Evolutionary conservation across 2,797 vertebrate genomes (phyloP).

Genomic region (Apogon hyalosoma): DNA sequence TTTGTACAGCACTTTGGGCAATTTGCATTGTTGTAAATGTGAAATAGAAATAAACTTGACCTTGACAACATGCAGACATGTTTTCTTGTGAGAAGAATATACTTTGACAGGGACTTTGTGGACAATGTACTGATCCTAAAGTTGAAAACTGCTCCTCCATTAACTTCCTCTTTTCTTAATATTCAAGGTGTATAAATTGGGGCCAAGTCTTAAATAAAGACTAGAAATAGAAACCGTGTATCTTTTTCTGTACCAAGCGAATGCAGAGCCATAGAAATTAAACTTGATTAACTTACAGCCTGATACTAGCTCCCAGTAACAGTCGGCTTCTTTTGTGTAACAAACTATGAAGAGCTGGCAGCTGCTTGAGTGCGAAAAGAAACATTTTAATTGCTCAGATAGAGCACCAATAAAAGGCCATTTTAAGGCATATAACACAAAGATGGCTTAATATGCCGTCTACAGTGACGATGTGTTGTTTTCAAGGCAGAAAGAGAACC

Average conservation of each 20-base stretch:
- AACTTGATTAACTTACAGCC: conserved; percentile 39
- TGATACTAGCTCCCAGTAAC: conserved; percentile 23
- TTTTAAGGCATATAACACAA: conserved; percentile 21
- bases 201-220: no score
- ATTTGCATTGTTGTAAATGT: no score
- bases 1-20: no score
- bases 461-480: conserved; percentile 43
- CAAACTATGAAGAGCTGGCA: conserved; percentile 21
- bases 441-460: conserved; percentile 32
- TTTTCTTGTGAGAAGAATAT: no score
- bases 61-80: no score
- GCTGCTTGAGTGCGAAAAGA: conserved; percentile 9
- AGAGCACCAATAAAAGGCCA: conserved; percentile 20
- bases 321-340: background rate
- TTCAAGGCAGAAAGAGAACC: conserved; percentile 25
- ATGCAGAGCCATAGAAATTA: background rate
- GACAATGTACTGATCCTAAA: no score
- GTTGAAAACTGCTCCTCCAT: no score
- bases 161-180: no score
- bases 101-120: no score
- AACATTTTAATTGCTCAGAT: conserved; percentile 49
- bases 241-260: conserved; percentile 24
- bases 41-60: no score
- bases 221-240: background rate
- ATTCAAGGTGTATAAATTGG: no score